Conservation (phyloP, 2,113 vertebrate genomes). For the Australoheros scitulus region DNA sequence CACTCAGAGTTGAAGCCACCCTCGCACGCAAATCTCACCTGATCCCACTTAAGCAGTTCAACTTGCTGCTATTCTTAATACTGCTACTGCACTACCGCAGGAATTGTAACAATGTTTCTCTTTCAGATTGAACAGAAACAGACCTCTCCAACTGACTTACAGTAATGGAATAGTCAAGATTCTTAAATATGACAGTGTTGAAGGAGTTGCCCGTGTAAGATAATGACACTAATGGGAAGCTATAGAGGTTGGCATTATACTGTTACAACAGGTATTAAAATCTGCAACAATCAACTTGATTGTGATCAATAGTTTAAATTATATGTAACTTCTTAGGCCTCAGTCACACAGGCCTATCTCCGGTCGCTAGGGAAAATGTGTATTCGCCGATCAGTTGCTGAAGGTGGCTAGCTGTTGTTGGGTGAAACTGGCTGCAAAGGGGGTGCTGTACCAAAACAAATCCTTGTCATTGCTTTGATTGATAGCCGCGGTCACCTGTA, state of each 20-base stretch:
- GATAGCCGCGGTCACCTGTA: no score
- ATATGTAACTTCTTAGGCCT: no score
- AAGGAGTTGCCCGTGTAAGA: neutral
- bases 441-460: no score
- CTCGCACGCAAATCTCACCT: conserved; percentile 31
- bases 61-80: conserved; percentile 8
- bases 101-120: neutral
- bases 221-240: conserved; percentile 14
- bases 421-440: no score
- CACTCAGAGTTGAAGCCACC: conserved; percentile 44
- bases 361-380: no score
- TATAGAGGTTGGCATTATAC: neutral
- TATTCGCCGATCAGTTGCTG: no score
- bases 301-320: neutral
- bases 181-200: neutral
- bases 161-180: conserved; percentile 9
- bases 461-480: no score
- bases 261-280: neutral
- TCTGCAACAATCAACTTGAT: neutral
- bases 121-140: neutral
- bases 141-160: neutral
- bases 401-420: no score
- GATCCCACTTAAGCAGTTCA: conserved; percentile 25
- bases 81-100: neutral
- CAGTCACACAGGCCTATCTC: no score